phyloP scores from a whole-genome alignment of 2,888 invertebrate genomes.

The Megastigmus dorsalis region DNA sequence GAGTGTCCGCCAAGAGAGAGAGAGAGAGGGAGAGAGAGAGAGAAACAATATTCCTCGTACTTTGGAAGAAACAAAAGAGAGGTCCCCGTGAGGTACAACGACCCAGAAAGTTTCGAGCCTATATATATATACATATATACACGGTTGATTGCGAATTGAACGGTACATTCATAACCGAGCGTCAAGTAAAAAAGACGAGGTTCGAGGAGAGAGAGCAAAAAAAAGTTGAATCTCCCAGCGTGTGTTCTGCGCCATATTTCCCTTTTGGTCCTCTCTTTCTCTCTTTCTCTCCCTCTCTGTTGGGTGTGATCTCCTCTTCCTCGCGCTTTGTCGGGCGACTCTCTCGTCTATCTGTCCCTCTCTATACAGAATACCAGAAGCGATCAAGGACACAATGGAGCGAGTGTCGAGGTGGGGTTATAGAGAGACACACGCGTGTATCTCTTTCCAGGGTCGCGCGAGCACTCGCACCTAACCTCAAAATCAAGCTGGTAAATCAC shows the following conservation, averaged over 20 bases:
- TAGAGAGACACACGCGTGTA: background rate
- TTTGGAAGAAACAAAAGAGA: constrained; percentile 11
- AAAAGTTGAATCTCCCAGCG: background rate
- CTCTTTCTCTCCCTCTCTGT: background rate
- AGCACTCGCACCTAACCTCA: constrained; percentile 61
- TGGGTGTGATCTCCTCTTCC: no score
- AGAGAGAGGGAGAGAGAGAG: no score
- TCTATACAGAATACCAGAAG: constrained; percentile 37
- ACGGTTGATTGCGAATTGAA: constrained; percentile 42
- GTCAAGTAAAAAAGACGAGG: background rate
- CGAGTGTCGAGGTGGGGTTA: background rate
- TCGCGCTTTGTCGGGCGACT: no score
- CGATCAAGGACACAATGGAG: constrained; percentile 39
- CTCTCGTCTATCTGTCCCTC: no score
- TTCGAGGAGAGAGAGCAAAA: background rate
- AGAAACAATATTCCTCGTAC: constrained; percentile 18
- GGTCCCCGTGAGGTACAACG: constrained; percentile 1
- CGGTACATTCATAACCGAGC: constrained; percentile 36
- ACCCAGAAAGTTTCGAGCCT: background rate
- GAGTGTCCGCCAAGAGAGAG: no score
- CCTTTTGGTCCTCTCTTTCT: no score
- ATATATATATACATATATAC: no score
- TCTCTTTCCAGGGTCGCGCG: constrained; percentile 61
- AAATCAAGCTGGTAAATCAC: constrained; percentile 68
- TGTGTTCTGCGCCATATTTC: constrained; percentile 11